phyloP scores from a whole-genome alignment of 2,797 vertebrate species.

The Gallinago stenura region DNA sequence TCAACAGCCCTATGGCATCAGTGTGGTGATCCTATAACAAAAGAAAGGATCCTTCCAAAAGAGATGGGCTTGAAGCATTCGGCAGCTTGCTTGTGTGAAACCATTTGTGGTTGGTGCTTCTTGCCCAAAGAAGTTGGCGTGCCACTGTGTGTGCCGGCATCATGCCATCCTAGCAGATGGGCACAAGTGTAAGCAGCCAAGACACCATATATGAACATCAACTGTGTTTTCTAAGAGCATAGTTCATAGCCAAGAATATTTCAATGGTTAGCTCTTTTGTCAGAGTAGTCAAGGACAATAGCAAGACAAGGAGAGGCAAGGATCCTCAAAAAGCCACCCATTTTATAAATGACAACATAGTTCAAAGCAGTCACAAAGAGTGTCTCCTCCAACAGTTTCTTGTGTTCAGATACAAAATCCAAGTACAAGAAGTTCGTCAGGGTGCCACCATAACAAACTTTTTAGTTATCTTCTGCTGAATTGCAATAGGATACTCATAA shows the following conservation, averaged over 20 bases:
- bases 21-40: background rate
- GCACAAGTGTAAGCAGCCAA: conserved; percentile 11
- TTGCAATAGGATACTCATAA: background rate
- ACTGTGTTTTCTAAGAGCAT: conserved; percentile 33
- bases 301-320: background rate
- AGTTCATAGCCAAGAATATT: conserved; percentile 63
- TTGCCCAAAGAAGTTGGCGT: conserved; percentile 6
- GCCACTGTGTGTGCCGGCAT: background rate
- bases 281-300: background rate
- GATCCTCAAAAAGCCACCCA: background rate
- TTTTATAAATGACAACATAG: background rate
- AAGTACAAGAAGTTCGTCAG: background rate
- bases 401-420: background rate
- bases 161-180: conserved; percentile 61
- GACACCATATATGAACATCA: conserved; percentile 63
- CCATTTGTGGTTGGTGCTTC: background rate
- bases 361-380: background rate
- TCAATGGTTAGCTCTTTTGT: conserved; percentile 31
- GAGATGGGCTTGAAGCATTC: background rate
- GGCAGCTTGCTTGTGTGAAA: background rate
- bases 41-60: conserved; percentile 14
- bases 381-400: background rate
- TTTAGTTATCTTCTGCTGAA: background rate
- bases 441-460: background rate
- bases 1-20: background rate